These are phyloP conservation scores for Plecturocebus donacophilus DNA, from an alignment of 2,113 vertebrate species.

Conservation along the genomic window DNA sequence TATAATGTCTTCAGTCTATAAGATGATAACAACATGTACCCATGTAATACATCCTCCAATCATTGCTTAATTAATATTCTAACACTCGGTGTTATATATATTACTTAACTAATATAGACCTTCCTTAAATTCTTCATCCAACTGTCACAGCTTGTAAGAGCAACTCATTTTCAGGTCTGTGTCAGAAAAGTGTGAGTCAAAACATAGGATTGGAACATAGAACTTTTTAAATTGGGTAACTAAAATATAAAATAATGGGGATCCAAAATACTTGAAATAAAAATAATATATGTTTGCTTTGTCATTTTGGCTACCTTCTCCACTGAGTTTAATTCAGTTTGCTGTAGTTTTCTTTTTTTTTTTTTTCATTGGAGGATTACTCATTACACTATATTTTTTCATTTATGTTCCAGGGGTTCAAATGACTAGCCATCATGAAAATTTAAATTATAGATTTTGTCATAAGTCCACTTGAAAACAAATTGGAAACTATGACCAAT, in stretches of 20 bases:
- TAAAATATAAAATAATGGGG: background rate
- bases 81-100: constrained; percentile 58
- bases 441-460: constrained; percentile 75
- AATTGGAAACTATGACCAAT: constrained; percentile 16
- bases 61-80: constrained; percentile 72
- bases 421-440: constrained; percentile 79
- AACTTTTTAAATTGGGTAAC: constrained; percentile 66
- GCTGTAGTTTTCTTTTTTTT: constrained; percentile 33
- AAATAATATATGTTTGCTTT: constrained; percentile 73
- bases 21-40: constrained; percentile 75
- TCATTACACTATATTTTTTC: constrained; percentile 70
- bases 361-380: constrained; percentile 66
- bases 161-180: constrained; percentile 67
- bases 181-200: constrained; percentile 67
- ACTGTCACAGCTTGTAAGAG: constrained; percentile 28
- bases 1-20: constrained; percentile 60
- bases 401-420: constrained; percentile 63
- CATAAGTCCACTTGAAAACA: constrained; percentile 50
- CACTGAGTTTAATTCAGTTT: constrained; percentile 78
- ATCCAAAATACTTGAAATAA: constrained; percentile 55
- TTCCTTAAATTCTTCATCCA: constrained; percentile 38
- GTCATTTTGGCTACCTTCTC: constrained; percentile 67
- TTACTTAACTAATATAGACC: constrained; percentile 54
- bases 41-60: constrained; percentile 51
- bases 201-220: constrained; percentile 41